phyloP scores from a whole-genome alignment of 1,140 invertebrate genomes.

The Drosophila pandora region DNA sequence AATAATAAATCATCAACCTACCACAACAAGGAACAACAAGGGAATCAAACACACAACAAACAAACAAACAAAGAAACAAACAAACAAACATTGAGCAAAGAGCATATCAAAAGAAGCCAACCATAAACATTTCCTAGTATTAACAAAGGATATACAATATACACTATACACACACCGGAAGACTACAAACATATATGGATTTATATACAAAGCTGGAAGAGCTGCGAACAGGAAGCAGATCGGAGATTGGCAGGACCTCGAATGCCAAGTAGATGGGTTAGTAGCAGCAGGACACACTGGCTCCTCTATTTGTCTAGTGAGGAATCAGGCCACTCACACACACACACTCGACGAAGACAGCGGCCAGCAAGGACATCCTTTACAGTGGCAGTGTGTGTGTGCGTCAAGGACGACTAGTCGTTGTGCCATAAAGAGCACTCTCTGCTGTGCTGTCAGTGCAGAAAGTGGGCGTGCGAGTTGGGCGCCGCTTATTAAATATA shows the following conservation, averaged over 20 bases:
- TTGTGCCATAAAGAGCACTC: constrained; percentile 22
- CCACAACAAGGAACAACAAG: constrained; percentile 14
- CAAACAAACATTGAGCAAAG: constrained; percentile 8
- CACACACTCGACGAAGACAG: background rate
- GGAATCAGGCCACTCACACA: constrained; percentile 41
- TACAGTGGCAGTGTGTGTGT: constrained; percentile 34
- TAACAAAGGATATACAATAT: constrained; percentile 13
- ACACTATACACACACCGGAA: background rate
- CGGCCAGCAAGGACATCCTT: constrained; percentile 37
- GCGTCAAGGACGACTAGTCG: constrained; percentile 40
- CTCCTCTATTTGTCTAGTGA: constrained; percentile 42
- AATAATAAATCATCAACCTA: constrained; percentile 21
- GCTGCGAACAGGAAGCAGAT: constrained; percentile 11
- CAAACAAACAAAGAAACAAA: constrained; percentile 4
- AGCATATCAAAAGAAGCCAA: constrained; percentile 23
- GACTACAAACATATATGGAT: constrained; percentile 23
- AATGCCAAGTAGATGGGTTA: background rate
- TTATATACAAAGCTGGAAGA: constrained; percentile 14
- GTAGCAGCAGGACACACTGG: constrained; percentile 12
- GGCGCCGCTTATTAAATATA: constrained; percentile 53
- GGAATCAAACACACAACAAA: background rate
- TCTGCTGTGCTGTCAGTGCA: background rate
- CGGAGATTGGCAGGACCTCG: background rate
- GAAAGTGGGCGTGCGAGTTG: constrained; percentile 17
- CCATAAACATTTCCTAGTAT: constrained; percentile 42